Evolutionary conservation across 1,140 invertebrate species (phyloP).

Genomic region (Scaptomyza graminum): DNA sequence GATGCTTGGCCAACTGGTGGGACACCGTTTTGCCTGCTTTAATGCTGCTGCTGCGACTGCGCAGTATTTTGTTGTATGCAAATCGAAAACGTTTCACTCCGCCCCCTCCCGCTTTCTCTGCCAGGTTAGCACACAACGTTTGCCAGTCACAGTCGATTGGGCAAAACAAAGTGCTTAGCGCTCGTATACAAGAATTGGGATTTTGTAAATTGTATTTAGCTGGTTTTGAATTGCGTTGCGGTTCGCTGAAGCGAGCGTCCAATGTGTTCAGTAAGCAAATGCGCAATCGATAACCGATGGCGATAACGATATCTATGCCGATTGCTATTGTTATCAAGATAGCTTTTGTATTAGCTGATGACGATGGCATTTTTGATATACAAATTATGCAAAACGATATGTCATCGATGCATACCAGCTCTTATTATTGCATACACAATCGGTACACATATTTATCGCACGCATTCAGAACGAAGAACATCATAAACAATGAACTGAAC

Average conservation of each 20-base stretch:
- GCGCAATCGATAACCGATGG: slow-evolving; percentile 35
- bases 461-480: background rate
- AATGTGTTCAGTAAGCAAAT: slow-evolving; percentile 21
- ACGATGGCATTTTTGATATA: too few species aligned
- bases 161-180: slow-evolving; percentile 33
- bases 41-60: slow-evolving; percentile 12
- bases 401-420: slow-evolving; percentile 13
- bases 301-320: slow-evolving; percentile 9
- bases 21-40: background rate
- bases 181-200: slow-evolving; percentile 20
- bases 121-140: too few species aligned
- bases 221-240: slow-evolving; percentile 30
- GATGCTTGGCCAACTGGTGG: slow-evolving; percentile 18
- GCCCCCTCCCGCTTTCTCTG: background rate
- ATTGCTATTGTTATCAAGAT: too few species aligned
- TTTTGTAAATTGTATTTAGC: background rate
- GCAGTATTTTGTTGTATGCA: slow-evolving; percentile 34
- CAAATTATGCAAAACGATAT: too few species aligned
- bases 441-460: slow-evolving; percentile 44
- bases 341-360: too few species aligned
- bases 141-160: slow-evolving; percentile 45
- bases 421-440: too few species aligned
- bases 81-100: slow-evolving; percentile 27
- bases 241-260: slow-evolving; percentile 42
- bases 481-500: slow-evolving; percentile 34